These are phyloP conservation scores for Takifugu flavidus DNA, from an alignment of 2,113 vertebrate species.

Conservation along the genomic window DNA sequence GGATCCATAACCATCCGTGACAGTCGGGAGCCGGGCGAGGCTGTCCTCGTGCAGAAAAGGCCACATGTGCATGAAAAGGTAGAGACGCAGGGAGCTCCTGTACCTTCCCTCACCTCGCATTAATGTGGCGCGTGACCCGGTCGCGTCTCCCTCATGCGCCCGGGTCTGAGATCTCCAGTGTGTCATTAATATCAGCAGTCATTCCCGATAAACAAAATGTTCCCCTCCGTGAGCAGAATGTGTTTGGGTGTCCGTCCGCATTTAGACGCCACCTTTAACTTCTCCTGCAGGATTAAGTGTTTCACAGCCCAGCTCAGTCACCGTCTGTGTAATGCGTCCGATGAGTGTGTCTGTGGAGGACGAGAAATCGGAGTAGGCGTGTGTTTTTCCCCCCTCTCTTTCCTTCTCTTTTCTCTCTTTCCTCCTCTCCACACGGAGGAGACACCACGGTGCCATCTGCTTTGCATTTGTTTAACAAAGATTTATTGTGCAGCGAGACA, in stretches of 20 bases:
- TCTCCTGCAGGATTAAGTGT: conserved; percentile 60
- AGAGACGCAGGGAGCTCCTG: conserved; percentile 41
- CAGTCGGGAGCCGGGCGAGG: conserved; percentile 46
- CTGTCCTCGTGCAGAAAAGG: conserved; percentile 56
- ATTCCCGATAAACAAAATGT: conserved; percentile 57
- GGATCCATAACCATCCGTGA: conserved; percentile 72
- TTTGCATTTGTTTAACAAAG: conserved; percentile 82
- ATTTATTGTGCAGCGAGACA: conserved; percentile 79
- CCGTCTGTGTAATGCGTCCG: conserved; percentile 67
- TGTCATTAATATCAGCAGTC: conserved; percentile 51
- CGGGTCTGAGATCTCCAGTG: conserved; percentile 39
- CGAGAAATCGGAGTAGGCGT: conserved; percentile 69
- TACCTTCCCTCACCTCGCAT: conserved; percentile 48
- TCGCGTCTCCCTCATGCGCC: conserved; percentile 38
- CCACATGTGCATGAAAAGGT: conserved; percentile 65
- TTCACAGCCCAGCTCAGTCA: conserved; percentile 63
- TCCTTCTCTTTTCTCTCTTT: conserved; percentile 59
- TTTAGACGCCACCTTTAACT: conserved; percentile 60
- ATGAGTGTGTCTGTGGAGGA: conserved; percentile 70
- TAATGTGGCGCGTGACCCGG: conserved; percentile 30
- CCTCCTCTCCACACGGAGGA: conserved; percentile 66
- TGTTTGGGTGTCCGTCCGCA: conserved; percentile 66
- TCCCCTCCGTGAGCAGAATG: conserved; percentile 61
- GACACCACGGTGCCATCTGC: conserved; percentile 78
- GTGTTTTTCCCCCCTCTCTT: conserved; percentile 35